These are phyloP conservation scores for Naja naja DNA, from an alignment of 2,113 vertebrate genomes.

Conservation along the genomic window DNA sequence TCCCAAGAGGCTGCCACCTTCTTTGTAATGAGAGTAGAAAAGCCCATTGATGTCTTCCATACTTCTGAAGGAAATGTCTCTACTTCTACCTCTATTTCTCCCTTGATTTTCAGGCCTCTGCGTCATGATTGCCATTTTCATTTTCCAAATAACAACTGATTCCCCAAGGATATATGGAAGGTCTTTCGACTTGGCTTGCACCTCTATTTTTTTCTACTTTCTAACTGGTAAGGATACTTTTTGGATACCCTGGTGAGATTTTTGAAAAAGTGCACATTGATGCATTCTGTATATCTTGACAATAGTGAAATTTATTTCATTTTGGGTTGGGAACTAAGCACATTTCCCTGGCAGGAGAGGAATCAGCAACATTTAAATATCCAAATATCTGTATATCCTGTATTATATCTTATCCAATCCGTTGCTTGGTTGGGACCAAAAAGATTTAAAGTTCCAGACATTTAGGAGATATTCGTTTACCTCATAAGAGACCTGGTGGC, in stretches of 20 bases:
- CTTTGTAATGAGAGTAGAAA: neutral
- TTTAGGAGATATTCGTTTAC: neutral
- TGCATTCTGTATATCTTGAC: neutral
- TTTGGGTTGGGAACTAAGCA: neutral
- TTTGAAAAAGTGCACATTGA: neutral
- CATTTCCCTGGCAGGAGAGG: neutral
- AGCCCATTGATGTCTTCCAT: neutral
- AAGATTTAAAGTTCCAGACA: neutral
- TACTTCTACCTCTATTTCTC: neutral
- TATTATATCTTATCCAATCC: neutral
- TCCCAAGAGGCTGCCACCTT: neutral
- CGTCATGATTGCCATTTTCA: neutral
- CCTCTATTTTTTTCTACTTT: neutral
- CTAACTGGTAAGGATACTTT: neutral
- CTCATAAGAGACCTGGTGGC: too few species aligned
- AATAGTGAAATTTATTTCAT: neutral
- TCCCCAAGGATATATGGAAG: rapidly evolving
- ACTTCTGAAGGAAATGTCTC: neutral
- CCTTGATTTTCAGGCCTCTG: neutral
- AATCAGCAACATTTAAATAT: neutral
- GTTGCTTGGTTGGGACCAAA: neutral
- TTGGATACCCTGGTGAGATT: neutral
- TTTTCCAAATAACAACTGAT: rapidly evolving
- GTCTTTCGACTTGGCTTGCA: neutral
- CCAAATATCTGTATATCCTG: neutral